phyloP scores from a whole-genome alignment of 92 coral and sea anemone species.

The Muricea muricata region DNA sequence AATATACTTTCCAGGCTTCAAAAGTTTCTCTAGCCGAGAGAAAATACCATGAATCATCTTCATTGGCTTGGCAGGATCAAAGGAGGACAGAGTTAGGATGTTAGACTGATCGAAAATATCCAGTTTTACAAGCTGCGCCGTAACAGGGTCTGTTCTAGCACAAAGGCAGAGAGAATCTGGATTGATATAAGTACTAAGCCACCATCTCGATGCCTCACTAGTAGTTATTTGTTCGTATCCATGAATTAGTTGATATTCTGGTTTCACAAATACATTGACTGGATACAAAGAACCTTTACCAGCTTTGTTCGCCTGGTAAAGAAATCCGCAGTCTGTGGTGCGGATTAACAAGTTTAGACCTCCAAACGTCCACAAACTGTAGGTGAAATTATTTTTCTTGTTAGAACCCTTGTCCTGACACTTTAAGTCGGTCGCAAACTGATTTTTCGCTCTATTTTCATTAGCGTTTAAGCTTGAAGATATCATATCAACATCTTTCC shows the following conservation, averaged over 20 bases:
- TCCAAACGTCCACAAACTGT: slow-evolving; percentile 90
- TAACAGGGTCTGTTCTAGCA: slow-evolving; percentile 73
- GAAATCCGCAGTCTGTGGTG: slow-evolving; percentile 68
- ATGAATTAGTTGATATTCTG: slow-evolving; percentile 78
- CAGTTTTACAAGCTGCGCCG: slow-evolving; percentile 62
- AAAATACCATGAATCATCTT: slow-evolving; percentile 70
- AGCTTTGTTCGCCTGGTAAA: slow-evolving; percentile 45
- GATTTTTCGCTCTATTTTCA: too few species aligned
- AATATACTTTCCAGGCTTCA: slow-evolving; percentile 65
- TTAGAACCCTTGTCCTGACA: background rate
- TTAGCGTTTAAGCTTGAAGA: background rate
- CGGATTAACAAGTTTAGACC: slow-evolving; percentile 75
- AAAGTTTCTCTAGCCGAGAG: slow-evolving; percentile 31
- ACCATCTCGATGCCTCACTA: slow-evolving; percentile 72
- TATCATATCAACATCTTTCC: background rate
- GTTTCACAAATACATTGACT: slow-evolving; percentile 76
- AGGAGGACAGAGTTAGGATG: slow-evolving; percentile 68
- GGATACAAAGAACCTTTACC: slow-evolving; percentile 56
- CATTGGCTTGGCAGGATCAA: slow-evolving; percentile 83
- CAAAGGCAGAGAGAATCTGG: slow-evolving; percentile 76
- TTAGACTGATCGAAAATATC: slow-evolving; percentile 75
- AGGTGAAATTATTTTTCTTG: slow-evolving; percentile 46
- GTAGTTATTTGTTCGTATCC: slow-evolving; percentile 78
- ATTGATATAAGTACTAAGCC: slow-evolving; percentile 78
- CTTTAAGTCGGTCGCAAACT: too few species aligned